Evolutionary conservation across 2,797 vertebrate species (phyloP).

Genomic region (Erpetoichthys calabaricus): DNA sequence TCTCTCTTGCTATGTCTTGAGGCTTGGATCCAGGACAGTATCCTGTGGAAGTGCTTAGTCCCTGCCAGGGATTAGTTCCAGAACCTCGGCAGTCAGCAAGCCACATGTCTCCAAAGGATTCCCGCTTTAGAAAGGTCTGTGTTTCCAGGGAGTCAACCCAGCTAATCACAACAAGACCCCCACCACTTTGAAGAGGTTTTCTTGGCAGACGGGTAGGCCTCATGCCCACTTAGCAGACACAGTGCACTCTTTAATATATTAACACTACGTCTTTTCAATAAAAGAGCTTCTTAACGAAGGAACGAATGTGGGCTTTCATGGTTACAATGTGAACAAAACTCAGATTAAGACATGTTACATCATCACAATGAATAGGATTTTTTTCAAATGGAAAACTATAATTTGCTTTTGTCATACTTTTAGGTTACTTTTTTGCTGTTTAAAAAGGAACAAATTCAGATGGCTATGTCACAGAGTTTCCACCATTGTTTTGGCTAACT

Average conservation of each 20-base stretch:
- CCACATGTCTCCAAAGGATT: conserved; percentile 10
- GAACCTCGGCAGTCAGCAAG: conserved; percentile 2
- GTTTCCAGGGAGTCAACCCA: conserved; percentile 6
- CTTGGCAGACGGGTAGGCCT: conserved; percentile 8
- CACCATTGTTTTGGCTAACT: too few species aligned
- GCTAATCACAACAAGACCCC: conserved; percentile 14
- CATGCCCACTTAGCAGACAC: conserved; percentile 12
- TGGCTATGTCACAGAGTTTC: too few species aligned
- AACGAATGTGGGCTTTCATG: conserved; percentile 27
- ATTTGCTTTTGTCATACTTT: too few species aligned
- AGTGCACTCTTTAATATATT: conserved; percentile 13
- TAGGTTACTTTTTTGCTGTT: too few species aligned
- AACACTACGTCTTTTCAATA: conserved; percentile 7
- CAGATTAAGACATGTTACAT: conserved; percentile 25
- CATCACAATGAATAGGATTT: conserved; percentile 13
- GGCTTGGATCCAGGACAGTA: conserved; percentile 1
- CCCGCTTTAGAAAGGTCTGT: conserved; percentile 12
- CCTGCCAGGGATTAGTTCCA: conserved; percentile 3
- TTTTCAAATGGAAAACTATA: conserved; percentile 1
- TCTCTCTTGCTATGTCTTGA: not conserved
- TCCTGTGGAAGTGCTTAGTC: conserved; percentile 6
- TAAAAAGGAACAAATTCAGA: too few species aligned
- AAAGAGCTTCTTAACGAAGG: conserved; percentile 13
- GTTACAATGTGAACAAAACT: conserved; percentile 18
- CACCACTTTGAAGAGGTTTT: conserved; percentile 12